Evolutionary conservation across 2,888 invertebrate genomes (phyloP).

Genomic region (Drosophila pseudotakahashii): DNA sequence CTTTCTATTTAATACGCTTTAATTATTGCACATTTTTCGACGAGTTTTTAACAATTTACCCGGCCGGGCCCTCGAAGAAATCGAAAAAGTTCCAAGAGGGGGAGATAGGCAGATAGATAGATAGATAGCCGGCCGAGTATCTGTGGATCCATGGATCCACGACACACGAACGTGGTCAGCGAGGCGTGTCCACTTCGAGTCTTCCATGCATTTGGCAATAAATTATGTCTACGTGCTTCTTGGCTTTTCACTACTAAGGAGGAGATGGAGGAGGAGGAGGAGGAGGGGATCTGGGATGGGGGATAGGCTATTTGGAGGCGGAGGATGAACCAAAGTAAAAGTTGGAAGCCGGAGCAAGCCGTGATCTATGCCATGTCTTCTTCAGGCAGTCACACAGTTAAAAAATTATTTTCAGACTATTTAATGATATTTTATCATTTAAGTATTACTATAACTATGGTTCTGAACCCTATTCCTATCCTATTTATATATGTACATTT

Average conservation of each 20-base stretch:
- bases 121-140: constrained; percentile 5
- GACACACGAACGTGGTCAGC: constrained; percentile 60
- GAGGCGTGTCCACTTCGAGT: constrained; percentile 66
- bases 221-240: constrained; percentile 75
- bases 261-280: not conserved
- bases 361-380: constrained; percentile 29
- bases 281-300: not conserved
- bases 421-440: not conserved
- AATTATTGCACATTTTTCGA: constrained; percentile 68
- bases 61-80: constrained; percentile 35
- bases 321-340: constrained; percentile 24
- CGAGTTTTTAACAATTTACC: constrained; percentile 53
- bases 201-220: constrained; percentile 78
- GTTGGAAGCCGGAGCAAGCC: constrained; percentile 15
- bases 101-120: not conserved
- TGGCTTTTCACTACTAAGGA: constrained; percentile 62
- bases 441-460: too few species aligned
- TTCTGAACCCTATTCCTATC: too few species aligned
- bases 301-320: not conserved
- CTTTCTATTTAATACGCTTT: constrained; percentile 39
- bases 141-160: constrained; percentile 27
- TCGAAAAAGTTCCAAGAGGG: constrained; percentile 36
- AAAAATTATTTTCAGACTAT: not conserved
- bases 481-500: too few species aligned
- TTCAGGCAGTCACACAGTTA: not conserved